A percentile compares a stretch with the other conserved stretches of the same genome.
phyloP scores from a whole-genome alignment of 1,140 invertebrate genomes.

The Bombus terrestris region DNA sequence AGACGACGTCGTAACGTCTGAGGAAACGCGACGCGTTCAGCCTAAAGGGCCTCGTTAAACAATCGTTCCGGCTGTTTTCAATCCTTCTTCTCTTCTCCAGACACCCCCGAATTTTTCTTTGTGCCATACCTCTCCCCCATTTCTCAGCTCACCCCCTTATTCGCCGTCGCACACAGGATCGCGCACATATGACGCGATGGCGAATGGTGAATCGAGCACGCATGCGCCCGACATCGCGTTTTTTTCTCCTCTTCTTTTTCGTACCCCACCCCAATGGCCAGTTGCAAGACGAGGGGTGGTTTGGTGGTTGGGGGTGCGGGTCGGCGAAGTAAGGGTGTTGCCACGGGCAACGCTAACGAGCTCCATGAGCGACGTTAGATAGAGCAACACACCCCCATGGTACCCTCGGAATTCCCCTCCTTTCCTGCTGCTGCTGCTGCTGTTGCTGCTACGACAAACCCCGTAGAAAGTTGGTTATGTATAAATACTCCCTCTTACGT shows the following conservation, averaged over 20 bases:
- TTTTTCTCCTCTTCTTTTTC: conserved; percentile 51
- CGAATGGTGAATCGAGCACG: conserved; percentile 61
- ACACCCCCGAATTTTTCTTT: conserved; percentile 67
- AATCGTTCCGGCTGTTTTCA: conserved; percentile 50
- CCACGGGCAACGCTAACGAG: conserved; percentile 82
- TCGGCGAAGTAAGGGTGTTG: conserved; percentile 78
- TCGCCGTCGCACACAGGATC: conserved; percentile 48
- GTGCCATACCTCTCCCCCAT: conserved; percentile 31
- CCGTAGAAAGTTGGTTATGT: conserved; percentile 76
- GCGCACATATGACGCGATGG: conserved; percentile 70
- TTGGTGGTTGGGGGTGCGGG: conserved; percentile 59
- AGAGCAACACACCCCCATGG: conserved; percentile 77
- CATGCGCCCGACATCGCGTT: conserved; percentile 59
- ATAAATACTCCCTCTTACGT: conserved; percentile 71
- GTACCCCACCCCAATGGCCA: conserved; percentile 53
- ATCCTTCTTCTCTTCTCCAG: conserved; percentile 49
- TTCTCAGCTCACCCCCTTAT: neutral
- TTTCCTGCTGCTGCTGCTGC: conserved; percentile 14
- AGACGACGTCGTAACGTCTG: conserved; percentile 8
- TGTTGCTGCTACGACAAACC: conserved; percentile 59
- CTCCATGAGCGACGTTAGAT: conserved; percentile 82
- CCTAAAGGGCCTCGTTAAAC: conserved; percentile 56
- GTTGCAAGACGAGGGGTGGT: conserved; percentile 67
- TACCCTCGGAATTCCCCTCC: conserved; percentile 56
- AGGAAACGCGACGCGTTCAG: conserved; percentile 35